Base-by-base conservation (phyloP, 2,888 invertebrate species). In the Malacosoma neustria region DNA sequence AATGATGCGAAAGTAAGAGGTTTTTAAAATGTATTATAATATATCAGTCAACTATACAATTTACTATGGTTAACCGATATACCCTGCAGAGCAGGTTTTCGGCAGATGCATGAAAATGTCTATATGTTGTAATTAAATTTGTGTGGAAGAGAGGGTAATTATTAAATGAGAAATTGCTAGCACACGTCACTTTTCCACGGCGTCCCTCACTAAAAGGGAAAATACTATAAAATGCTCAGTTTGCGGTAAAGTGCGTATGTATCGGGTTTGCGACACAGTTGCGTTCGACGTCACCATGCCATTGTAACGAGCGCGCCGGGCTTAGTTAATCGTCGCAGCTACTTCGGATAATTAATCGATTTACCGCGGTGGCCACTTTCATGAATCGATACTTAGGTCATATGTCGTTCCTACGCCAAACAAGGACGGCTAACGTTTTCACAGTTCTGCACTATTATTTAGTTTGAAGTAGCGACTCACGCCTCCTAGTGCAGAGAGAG, bases 331-430 rank as follows among this genome's bases (percentile, higher is more conserved):
- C 58, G 57, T 55, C 61, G 53, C 57, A 47, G 58, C 60, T 67
- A 66, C 62, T 69, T 62, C 58, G 54, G 63, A 65, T 72, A 70
- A 72, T 72, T 71, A 72, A 76, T 74, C 68, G 70, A 71, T 69
- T 71, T 68, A 61, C 65, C 58, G 57, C 62, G 60, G 62, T 61
- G 65, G 61, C 67, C 70, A 74, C 79, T 75, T 79, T 81, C 76
- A 73, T 67, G 63, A 70, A 74, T 72, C 75, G 76, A 74, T 74
- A 70, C 72, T 68, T 75, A 76, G 82, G 82, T 82, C 82, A 82
- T 72, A 79, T 80, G 82, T 82, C 80, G 73, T 51, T 54, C 48
- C 55, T 58, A 57, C 57, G 81, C 59, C 60, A 66, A 72, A 82
- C 69, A 63, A 65, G 71, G 82, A 82, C 73, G 61, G 71, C 54